Percentiles rank a stretch among this genome's conserved stretches.
Conservation (phyloP, 2,113 vertebrate species). For the Mixornis gularis region DNA sequence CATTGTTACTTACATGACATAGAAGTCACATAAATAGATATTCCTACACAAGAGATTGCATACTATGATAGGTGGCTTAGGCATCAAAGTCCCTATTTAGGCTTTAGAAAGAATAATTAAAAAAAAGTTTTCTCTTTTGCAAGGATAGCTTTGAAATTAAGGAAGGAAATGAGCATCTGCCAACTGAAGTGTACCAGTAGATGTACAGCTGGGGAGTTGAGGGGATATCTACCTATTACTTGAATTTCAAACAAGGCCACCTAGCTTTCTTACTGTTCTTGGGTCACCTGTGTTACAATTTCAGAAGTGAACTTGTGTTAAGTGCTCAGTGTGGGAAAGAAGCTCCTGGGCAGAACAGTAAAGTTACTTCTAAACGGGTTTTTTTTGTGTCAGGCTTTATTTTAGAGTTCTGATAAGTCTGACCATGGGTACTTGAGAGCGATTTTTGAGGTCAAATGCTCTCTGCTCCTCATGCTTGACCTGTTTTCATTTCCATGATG, state of each 20-base stretch:
- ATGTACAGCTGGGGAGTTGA: not conserved
- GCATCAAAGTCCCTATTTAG: not conserved
- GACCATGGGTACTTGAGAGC: not conserved
- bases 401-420: not conserved
- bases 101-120: not conserved
- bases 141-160: not conserved
- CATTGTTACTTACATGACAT: slow-evolving; percentile 33
- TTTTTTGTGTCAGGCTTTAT: not conserved
- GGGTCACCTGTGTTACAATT: not conserved
- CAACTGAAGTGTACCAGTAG: not conserved
- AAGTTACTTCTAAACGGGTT: not conserved
- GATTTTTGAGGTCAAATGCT: not conserved
- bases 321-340: not conserved
- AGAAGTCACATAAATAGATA: slow-evolving; percentile 24
- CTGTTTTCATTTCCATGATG: not conserved
- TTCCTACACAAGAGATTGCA: not conserved
- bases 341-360: not conserved
- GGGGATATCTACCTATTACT: not conserved
- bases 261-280: not conserved
- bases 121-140: not conserved
- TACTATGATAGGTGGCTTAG: not conserved
- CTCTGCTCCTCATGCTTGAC: not conserved
- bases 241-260: not conserved
- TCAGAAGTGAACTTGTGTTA: not conserved
- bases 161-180: not conserved